Conservation (phyloP, 2,888 invertebrate genomes). For the Cataglyphis livida region DNA sequence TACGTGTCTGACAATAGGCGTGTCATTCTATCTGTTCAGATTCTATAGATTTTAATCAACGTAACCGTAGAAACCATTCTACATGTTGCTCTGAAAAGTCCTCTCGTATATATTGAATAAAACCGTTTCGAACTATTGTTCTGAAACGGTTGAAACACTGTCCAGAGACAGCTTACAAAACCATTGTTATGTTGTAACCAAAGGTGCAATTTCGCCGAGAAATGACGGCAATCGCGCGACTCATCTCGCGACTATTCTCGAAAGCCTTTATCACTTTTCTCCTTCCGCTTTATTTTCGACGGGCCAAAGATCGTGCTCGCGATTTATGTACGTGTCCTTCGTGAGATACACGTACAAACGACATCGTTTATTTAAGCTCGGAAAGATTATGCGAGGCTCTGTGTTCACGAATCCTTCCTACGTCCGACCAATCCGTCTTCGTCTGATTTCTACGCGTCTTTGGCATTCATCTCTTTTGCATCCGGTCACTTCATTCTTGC, state of each 20-base stretch:
- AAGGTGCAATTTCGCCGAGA: conserved; percentile 70
- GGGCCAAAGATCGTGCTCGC: conserved; percentile 53
- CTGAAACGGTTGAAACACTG: not conserved
- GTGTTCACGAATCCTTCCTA: conserved; percentile 61
- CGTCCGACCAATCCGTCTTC: conserved; percentile 55
- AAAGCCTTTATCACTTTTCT: conserved; percentile 4
- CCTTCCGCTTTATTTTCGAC: conserved; percentile 51
- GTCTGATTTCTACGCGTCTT: conserved; percentile 42
- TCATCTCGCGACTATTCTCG: conserved; percentile 42
- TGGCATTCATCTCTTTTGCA: not conserved
- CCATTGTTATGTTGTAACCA: conserved; percentile 41
- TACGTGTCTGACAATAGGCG: not conserved
- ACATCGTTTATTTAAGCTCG: conserved; percentile 78
- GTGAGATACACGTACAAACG: conserved; percentile 75
- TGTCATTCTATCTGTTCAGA: not conserved
- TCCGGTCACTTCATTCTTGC: not conserved
- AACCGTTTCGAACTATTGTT: not conserved
- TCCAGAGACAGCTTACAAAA: conserved; percentile 25
- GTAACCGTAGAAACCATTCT: conserved; percentile 4
- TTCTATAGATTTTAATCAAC: conserved; percentile 1
- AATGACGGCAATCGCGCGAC: conserved; percentile 64
- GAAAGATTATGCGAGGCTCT: conserved; percentile 65
- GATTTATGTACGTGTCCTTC: conserved; percentile 64
- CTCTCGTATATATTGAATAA: conserved; percentile 13
- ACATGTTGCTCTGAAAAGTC: not conserved